These are phyloP conservation scores for Hepsetus odoe DNA, from an alignment of 2,113 vertebrate species.

Conservation along the genomic window DNA sequence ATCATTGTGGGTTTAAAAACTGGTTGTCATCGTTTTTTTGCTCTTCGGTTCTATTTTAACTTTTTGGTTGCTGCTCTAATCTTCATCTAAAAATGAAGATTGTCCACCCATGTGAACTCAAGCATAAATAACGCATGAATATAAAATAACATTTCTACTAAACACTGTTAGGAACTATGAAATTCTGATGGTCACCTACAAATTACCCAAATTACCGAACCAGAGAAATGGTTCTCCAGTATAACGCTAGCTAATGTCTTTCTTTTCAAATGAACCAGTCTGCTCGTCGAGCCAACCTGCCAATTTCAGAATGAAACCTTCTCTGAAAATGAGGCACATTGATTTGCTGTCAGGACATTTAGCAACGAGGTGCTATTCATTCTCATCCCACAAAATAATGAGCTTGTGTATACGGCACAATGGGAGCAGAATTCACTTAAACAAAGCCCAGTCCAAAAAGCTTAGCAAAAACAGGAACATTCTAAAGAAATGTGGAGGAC, in stretches of 20 bases:
- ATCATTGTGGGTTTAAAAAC: too few species aligned
- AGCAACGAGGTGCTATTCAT: conserved; percentile 26
- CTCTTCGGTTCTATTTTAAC: too few species aligned
- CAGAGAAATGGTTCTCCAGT: neutral
- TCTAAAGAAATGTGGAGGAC: neutral
- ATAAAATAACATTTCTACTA: too few species aligned
- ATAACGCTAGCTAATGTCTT: neutral
- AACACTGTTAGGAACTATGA: too few species aligned
- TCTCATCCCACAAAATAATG: conserved; percentile 31
- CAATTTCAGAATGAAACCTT: neutral
- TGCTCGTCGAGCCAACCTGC: neutral
- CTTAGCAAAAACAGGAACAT: neutral
- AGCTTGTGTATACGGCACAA: neutral
- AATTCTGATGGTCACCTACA: too few species aligned
- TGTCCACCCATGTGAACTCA: too few species aligned
- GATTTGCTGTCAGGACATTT: conserved; percentile 33
- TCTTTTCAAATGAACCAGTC: conserved; percentile 13
- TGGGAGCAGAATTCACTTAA: neutral
- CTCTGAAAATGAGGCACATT: conserved; percentile 15
- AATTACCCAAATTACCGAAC: too few species aligned
- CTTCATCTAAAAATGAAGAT: too few species aligned
- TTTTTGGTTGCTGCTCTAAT: too few species aligned
- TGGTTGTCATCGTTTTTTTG: too few species aligned
- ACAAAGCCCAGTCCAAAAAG: neutral
- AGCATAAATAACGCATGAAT: too few species aligned